Evolutionary conservation across 2,113 vertebrate species (phyloP), one percentile per base, ranked within the genome.

Genomic region (Phocoena sinus): DNA sequence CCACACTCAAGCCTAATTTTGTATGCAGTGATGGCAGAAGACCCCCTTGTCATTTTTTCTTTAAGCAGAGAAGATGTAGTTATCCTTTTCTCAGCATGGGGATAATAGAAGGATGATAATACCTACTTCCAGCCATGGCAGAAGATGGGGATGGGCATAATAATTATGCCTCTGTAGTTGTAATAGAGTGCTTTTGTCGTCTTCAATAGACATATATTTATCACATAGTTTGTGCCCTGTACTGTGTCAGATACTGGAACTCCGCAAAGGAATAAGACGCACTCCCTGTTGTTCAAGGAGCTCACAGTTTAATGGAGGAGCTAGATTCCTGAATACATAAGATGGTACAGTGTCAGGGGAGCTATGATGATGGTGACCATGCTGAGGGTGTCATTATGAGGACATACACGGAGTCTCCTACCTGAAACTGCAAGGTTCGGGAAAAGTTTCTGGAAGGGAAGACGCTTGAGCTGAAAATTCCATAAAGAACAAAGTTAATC

Each of bases 41-140:
- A 65, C 21, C 23, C 47, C 33, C n/a, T 89, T 38, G 31, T 70
- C 47, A 67, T 67, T 76, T 87, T 89, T 86, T 89, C 94, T 90
- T 92, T 89, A 74, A 83, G 67, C 53, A 62, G 36, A 47, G 20
- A 68, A 41, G 31, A 47, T 41, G 11, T 44, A 23, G 38, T 26
- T 67, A 74, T 28, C 44, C 11, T 82, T 62, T 44, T 77, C 79
- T 88, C 31, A 41, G 67, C 53, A n/a, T 63, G 31, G 3, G 7
- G 9, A 77, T 67, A 67, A 21, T 23, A 50, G 70, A 17, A 65
- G 13, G 80, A 87, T 67, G 81, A 53, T 80, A 53, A 74, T 44
- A 28, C 3, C 53, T 50, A 14, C 36, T 44, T 77, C 41, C 38
- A 89, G 21, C 70, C 53, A 41, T 18, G 14, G 60, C 23, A 38